Evolutionary conservation across 2,113 vertebrate genomes (phyloP).

Genomic region (Leptobrachium ailaonicum): DNA sequence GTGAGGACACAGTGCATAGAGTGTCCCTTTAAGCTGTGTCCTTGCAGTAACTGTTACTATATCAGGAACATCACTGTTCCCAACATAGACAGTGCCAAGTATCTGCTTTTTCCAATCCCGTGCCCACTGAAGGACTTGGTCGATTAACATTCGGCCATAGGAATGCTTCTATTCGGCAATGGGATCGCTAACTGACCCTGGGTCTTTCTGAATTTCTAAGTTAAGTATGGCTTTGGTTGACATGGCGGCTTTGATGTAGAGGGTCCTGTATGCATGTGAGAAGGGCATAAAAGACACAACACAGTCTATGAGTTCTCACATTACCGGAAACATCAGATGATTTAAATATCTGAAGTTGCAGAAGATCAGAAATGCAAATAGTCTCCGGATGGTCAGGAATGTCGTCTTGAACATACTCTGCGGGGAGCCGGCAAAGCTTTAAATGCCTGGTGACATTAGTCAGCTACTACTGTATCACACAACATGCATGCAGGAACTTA

Average conservation of each 20-base stretch:
- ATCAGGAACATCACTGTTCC: background rate
- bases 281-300: background rate
- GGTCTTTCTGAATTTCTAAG: background rate
- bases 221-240: background rate
- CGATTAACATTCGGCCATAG: background rate
- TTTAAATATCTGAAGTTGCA: background rate
- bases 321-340: conserved; percentile 30
- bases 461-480: background rate
- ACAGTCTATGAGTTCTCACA: background rate
- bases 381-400: conserved; percentile 22
- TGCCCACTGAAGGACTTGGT: background rate
- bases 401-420: conserved; percentile 1
- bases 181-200: background rate
- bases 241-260: background rate
- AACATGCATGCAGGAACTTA: background rate
- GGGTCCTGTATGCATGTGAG: background rate
- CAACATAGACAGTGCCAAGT: background rate
- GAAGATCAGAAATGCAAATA: background rate
- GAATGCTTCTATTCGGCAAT: background rate
- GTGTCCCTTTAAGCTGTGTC: too few species aligned
- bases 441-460: background rate
- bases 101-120: background rate
- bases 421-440: background rate
- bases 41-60: too few species aligned
- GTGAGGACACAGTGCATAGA: too few species aligned